Percentiles rank a stretch among this genome's conserved stretches.
These are phyloP conservation scores for Heteromurus nitidus DNA, from an alignment of 2,888 invertebrate genomes.

Conservation along the genomic window DNA sequence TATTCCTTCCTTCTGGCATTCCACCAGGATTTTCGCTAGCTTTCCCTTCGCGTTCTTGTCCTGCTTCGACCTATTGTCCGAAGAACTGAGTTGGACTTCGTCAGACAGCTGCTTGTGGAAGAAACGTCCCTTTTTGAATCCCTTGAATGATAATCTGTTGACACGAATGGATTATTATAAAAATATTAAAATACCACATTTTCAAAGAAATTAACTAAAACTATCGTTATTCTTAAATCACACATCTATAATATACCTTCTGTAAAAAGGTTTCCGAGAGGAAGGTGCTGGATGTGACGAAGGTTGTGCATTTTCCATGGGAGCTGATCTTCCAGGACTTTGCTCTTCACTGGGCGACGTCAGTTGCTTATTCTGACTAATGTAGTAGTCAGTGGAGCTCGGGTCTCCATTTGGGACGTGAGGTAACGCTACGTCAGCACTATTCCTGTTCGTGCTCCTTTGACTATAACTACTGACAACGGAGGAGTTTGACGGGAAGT, in stretches of 20 bases:
- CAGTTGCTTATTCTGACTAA: conserved; percentile 49
- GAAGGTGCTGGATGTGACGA: conserved; percentile 17
- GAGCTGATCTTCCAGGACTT: conserved; percentile 38
- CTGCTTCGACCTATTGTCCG: conserved; percentile 75
- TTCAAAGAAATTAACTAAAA: neutral
- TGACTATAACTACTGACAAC: conserved; percentile 49
- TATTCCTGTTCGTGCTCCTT: conserved; percentile 20
- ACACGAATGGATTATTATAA: conserved; percentile 34
- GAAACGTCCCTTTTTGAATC: conserved; percentile 87
- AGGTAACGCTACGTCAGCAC: conserved; percentile 5
- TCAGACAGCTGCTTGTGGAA: conserved; percentile 95
- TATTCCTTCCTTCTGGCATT: conserved; percentile 94
- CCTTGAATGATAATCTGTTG: conserved; percentile 90
- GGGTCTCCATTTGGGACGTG: conserved; percentile 58
- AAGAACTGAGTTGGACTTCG: conserved; percentile 83
- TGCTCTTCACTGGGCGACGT: conserved; percentile 65
- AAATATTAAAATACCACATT: too few species aligned
- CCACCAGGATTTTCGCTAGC: conserved; percentile 92
- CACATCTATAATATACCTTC: conserved; percentile 62
- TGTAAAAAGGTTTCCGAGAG: conserved; percentile 72
- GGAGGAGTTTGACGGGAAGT: conserved; percentile 45
- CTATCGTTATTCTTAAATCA: neutral
- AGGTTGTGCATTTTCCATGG: conserved; percentile 7
- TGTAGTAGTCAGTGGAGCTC: conserved; percentile 24
- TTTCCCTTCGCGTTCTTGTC: conserved; percentile 89